These are phyloP conservation scores for Exephanes ischioxanthus DNA, from an alignment of 2,888 invertebrate species.

Conservation along the genomic window DNA sequence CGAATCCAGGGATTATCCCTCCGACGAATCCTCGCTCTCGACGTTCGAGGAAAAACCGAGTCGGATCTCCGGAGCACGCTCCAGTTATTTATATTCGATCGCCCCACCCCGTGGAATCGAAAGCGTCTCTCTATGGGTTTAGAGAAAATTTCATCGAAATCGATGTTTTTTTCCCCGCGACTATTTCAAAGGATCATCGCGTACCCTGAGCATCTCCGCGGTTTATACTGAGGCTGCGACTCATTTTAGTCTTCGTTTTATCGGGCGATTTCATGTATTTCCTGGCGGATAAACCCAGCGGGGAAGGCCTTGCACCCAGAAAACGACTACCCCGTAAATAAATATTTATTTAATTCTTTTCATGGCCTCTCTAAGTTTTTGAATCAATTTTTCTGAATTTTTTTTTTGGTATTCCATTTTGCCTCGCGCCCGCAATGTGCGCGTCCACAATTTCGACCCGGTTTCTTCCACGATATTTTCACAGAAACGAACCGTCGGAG, in stretches of 20 bases:
- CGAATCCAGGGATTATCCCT: slow-evolving; percentile 78
- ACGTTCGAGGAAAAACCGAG: not conserved
- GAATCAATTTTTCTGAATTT: not conserved
- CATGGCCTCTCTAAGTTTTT: not conserved
- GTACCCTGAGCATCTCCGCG: not conserved
- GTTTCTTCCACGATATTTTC: not conserved
- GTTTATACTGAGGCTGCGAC: not conserved
- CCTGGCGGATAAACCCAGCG: not conserved
- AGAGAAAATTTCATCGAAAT: slow-evolving; percentile 10
- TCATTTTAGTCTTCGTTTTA: not conserved
- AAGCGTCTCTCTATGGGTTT: slow-evolving; percentile 2
- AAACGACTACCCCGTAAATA: not conserved
- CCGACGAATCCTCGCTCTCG: slow-evolving; percentile 73
- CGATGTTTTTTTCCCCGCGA: slow-evolving; percentile 1
- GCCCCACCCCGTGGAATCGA: not conserved
- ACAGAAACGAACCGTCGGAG: not conserved
- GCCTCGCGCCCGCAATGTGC: not conserved
- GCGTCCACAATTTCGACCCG: not conserved
- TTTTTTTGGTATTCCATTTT: not conserved
- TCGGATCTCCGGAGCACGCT: slow-evolving; percentile 21
- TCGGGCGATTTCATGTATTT: not conserved
- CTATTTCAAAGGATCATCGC: slow-evolving; percentile 2
- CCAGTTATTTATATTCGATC: slow-evolving; percentile 18
- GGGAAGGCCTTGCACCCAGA: not conserved
- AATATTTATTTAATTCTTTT: not conserved